These are phyloP conservation scores for Metaphire vulgaris DNA, from an alignment of 1,140 invertebrate genomes.

Conservation along the genomic window DNA sequence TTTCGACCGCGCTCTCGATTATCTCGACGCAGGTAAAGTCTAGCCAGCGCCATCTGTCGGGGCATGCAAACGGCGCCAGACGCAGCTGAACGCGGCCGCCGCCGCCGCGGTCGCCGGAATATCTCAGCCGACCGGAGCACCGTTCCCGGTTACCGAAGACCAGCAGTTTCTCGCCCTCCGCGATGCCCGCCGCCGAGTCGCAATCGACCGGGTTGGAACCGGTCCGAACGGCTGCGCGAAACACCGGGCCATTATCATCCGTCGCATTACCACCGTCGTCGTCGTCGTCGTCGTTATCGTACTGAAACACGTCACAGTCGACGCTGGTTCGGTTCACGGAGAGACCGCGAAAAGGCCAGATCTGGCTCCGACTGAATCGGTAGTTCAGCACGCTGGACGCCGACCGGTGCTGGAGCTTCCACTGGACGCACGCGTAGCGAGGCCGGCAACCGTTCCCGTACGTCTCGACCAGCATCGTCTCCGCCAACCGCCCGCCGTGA, in stretches of 20 bases:
- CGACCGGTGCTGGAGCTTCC: slow-evolving; percentile 11
- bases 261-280: neutral
- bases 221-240: neutral
- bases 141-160: neutral
- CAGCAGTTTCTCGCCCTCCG: neutral
- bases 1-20: neutral
- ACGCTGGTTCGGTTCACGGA: neutral
- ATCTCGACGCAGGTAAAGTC: neutral
- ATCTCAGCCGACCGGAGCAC: neutral
- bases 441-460: slow-evolving; percentile 26
- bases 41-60: neutral
- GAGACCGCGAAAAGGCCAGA: neutral
- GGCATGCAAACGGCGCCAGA: neutral
- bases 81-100: neutral
- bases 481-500: neutral
- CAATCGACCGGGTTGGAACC: neutral
- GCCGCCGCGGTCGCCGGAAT: neutral
- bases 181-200: neutral
- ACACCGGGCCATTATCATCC: neutral
- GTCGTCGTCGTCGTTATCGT: neutral
- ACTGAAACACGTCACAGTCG: neutral
- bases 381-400: neutral
- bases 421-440: slow-evolving; percentile 20
- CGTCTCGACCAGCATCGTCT: slow-evolving; percentile 23
- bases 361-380: neutral